These are phyloP conservation scores for Malurus cyaneus DNA, from an alignment of 2,113 vertebrate species.

Conservation along the genomic window DNA sequence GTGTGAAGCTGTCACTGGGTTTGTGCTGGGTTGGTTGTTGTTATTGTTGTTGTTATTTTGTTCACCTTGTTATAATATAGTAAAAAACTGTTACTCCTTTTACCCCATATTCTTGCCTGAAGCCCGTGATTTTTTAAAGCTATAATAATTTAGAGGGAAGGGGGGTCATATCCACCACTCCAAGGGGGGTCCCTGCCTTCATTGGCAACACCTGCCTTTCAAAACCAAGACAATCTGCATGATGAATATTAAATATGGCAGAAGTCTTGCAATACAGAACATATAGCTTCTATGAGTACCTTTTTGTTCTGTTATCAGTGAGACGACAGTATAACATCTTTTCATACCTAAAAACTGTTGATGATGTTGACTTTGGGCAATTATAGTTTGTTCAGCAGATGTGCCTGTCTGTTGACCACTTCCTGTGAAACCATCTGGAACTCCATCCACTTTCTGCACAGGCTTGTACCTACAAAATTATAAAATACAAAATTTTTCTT, in stretches of 20 bases:
- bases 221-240: neutral
- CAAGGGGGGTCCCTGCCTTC: too few species aligned
- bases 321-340: neutral
- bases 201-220: too few species aligned
- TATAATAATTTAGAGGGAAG: too few species aligned
- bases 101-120: too few species aligned
- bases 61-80: too few species aligned
- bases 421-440: slow-evolving; percentile 79
- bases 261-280: neutral
- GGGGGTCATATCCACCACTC: too few species aligned
- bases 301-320: neutral
- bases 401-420: slow-evolving; percentile 78
- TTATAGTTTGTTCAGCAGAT: slow-evolving; percentile 81
- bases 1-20: too few species aligned
- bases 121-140: too few species aligned
- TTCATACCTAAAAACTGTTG: slow-evolving; percentile 84
- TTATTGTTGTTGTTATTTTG: too few species aligned
- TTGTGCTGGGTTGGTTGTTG: too few species aligned
- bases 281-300: neutral
- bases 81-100: too few species aligned
- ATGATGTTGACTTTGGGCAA: slow-evolving; percentile 84
- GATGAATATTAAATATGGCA: neutral
- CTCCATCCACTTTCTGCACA: slow-evolving; percentile 83
- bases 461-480: slow-evolving; percentile 78
- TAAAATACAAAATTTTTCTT: slow-evolving; percentile 60